Evolutionary conservation across 2,113 vertebrate species (phyloP), one percentile per base, ranked within the genome.

Genomic region (Morone saxatilis): DNA sequence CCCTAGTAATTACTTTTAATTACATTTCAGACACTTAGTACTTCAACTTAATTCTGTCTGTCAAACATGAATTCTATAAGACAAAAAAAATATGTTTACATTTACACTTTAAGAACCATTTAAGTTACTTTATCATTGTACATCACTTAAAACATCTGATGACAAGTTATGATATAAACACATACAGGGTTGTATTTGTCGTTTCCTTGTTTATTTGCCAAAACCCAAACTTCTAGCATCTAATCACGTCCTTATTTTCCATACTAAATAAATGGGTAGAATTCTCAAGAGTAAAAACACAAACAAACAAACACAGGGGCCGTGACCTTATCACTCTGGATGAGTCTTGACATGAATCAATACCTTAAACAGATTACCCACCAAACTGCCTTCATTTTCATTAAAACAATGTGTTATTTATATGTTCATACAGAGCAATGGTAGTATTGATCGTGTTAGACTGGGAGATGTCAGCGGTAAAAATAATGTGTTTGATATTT

Each of bases 391-490:
- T 87, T 86, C 71, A 87, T 89, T 89, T 81, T 85, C 82, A 88
- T 90, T 89, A 92, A 91, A 88, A 88, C 82, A 80, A 76, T 50
- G 62, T 76, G 87, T 89, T 89, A 89, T 91, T 92, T 89, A 94
- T 91, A 80, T 88, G 82, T 57, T 75, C 57, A 66, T 59, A 56
- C 48, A 76, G 14, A 84, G 38, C 73, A 75, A 92, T 73, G 54
- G 72, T 48, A 50, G 47, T 88, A 91, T 92, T 67, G 88, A 93
- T 93, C 60, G 11, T 40, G 48, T 73, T 5, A 50, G 56, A 60
- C 74, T 22, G 56, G 71, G n/a, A 86, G 83, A 80, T 78, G 88
- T 78, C 73, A 69, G 69, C 12, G 17, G 19, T 78, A 65, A 83
- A 87, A 76, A 85, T 84, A 86, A 89, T 80, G 79, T 65, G 59